These are phyloP conservation scores for Brachypteracias leptosomus DNA, from an alignment of 2,113 vertebrate species.

Conservation along the genomic window DNA sequence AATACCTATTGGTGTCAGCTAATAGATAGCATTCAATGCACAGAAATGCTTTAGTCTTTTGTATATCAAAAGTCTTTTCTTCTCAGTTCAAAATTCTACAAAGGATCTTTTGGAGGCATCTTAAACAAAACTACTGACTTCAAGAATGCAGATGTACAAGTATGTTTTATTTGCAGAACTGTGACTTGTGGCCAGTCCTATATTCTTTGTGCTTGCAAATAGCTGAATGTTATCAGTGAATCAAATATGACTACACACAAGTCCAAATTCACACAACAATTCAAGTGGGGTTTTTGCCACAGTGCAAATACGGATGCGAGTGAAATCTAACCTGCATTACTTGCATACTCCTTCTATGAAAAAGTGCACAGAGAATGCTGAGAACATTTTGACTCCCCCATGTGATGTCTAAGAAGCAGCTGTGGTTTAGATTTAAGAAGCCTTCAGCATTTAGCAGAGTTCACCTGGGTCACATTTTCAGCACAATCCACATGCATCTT, in stretches of 20 bases:
- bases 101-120: background rate
- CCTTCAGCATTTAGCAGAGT: background rate
- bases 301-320: background rate
- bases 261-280: background rate
- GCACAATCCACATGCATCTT: background rate
- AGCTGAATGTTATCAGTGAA: no score
- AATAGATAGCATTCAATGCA: accelerated
- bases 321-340: background rate
- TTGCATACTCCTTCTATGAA: background rate
- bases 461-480: background rate
- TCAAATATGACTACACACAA: accelerated
- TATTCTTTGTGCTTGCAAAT: background rate
- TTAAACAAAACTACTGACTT: background rate
- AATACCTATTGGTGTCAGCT: background rate
- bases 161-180: background rate
- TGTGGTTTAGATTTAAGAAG: background rate
- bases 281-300: background rate
- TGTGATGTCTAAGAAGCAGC: background rate
- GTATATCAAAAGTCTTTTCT: background rate
- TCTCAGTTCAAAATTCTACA: background rate
- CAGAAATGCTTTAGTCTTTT: background rate
- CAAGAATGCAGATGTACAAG: accelerated
- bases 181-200: accelerated
- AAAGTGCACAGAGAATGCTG: background rate
- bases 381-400: background rate